phyloP scores from a whole-genome alignment of 2,797 vertebrate species.

The Monodelphis domestica region DNA sequence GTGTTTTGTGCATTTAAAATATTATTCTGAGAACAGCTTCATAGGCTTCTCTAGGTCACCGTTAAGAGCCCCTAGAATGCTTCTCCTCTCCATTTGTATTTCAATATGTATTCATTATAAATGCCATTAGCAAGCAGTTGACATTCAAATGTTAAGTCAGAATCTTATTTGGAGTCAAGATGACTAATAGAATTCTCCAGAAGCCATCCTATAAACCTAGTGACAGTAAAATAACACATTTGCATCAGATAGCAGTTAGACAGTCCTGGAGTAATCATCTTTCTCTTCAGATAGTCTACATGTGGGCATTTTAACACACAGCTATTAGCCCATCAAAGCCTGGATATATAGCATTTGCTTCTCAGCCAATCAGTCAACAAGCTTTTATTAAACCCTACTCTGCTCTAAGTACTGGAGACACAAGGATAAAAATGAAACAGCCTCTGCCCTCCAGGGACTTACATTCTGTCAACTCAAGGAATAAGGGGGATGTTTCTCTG shows the following conservation, averaged over 20 bases:
- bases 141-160: not conserved
- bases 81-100: not conserved
- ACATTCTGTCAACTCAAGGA: not conserved
- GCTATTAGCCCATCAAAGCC: not conserved
- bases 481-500: not conserved
- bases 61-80: not conserved
- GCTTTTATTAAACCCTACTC: not conserved
- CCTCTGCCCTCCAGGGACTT: not conserved
- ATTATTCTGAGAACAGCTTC: not conserved
- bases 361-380: not conserved
- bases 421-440: not conserved
- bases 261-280: not conserved
- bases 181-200: not conserved
- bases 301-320: not conserved
- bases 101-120: constrained; percentile 2
- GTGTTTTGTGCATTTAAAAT: not conserved
- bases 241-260: not conserved
- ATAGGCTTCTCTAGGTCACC: not conserved
- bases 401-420: not conserved
- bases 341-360: not conserved
- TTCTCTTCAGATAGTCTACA: not conserved
- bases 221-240: not conserved
- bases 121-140: not conserved
- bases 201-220: not conserved
- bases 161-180: not conserved